Evolutionary conservation across 2,888 invertebrate genomes (phyloP), one percentile per base, ranked within the genome.

Genomic region (Melanostoma mellinum): DNA sequence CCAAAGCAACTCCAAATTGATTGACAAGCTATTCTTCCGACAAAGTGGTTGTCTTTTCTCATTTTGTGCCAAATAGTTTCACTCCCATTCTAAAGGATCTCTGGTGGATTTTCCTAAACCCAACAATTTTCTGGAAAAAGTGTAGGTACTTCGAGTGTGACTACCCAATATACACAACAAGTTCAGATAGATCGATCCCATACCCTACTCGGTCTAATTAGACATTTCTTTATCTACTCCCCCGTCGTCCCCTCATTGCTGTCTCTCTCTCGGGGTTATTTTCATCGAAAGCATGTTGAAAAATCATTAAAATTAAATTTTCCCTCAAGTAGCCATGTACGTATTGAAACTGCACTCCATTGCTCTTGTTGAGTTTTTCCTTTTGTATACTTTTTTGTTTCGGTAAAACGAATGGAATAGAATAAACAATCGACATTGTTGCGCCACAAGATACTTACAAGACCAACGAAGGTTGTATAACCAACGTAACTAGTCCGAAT

Each of bases 391-490:
- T 56, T 5, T 42, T 50, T 42, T 61, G 6, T 50, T 40, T 50
- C 42, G 69, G 46, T 20, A 61, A 68, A 79, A 79, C 42, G 46
- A 53, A 71, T 77, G 71, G 58, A 65, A 58, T 69, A 65, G 69
- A 80, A 75, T 69, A 80, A 75, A 74, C 74, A 80, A 80, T 75
- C 69, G 80, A 74, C 80, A 63, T 69, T 74, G 80, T 74, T 69
- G 69, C 50, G 53, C 67, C 42, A 55, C 53, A 60, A 33, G 60
- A 55, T 20, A 55, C 50, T 50, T 46, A 44, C n/a, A 20, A 2
- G 38, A 35, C 58, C 35, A 65, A 50, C 35, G 55, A 32, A 48
- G 52, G 6, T 33, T 33, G n/a, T 4, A 9, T 35, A 20, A 63
- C 44, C 60, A 38, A 48, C 30, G 33, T 58, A 50, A 42, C 44